Evolutionary conservation across 1,140 invertebrate genomes (phyloP).

Genomic region (Cydia fagiglandana): DNA sequence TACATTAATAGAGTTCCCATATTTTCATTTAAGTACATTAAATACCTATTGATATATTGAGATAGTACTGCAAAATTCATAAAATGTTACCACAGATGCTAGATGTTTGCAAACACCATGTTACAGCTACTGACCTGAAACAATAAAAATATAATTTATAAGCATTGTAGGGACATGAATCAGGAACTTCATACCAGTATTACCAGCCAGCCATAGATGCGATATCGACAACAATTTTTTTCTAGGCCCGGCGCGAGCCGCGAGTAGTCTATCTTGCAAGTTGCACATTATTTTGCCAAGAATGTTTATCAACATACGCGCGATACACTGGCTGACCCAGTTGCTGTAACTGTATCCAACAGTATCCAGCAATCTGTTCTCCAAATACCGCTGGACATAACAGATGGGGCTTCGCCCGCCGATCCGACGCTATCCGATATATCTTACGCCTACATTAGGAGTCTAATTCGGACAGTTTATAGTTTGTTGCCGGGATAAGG

Average conservation of each 20-base stretch:
- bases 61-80: background rate
- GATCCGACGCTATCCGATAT: conserved; percentile 21
- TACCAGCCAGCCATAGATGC: background rate
- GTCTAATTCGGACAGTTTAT: conserved; percentile 24
- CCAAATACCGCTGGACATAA: conserved; percentile 31
- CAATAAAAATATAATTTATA: background rate
- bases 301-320: conserved; percentile 26
- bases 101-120: background rate
- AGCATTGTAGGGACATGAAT: background rate
- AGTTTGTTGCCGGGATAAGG: conserved; percentile 26
- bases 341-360: conserved; percentile 28
- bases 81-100: background rate
- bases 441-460: conserved; percentile 23
- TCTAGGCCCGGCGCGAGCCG: background rate
- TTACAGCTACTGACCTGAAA: conserved; percentile 7
- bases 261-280: conserved; percentile 2
- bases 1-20: too few relatives aligned
- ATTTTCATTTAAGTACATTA: too few relatives aligned
- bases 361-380: conserved; percentile 30
- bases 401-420: conserved; percentile 8
- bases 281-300: conserved; percentile 13
- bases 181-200: background rate
- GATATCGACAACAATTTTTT: background rate
- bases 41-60: too few relatives aligned
- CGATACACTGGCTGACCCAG: conserved; percentile 16